Evolutionary conservation across 2,797 vertebrate species (phyloP), one percentile per base, ranked within the genome.

Genomic region (Crenuchus spilurus): DNA sequence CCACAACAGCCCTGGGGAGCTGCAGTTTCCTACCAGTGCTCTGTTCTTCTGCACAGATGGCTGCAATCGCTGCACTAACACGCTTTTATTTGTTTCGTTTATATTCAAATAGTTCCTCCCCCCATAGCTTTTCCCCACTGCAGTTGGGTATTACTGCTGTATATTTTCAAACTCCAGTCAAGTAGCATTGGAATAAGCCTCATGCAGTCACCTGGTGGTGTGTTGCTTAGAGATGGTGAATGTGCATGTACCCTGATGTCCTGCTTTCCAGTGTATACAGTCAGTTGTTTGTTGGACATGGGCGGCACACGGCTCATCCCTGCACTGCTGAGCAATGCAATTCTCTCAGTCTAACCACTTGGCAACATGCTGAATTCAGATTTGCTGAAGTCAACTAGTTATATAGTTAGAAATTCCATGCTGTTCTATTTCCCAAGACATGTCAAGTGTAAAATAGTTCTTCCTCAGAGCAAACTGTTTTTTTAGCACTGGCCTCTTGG

Each of bases 1-100:
- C 80, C 74, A 72, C 39, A 81, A 75, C 67, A 76, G 60, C 57
- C 65, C 41, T 67, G 33, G 58, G 74, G 77, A 76, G 55, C 62
- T 67, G 52, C 70, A 42, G 62, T 79, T 79, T 76, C 70, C 74
- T 42, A 63, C 55, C 75, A 66, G 54, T 67, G 62, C 42, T 51
- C 20, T 64, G 49, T 41, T 51, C 26, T 37, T 79, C 73, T 67
- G 62, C 62, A 71, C 75, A 69, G 66, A 72, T 35, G 48, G 51
- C 52, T 70, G 72, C 71, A 66, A 42, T 44, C 31, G 7, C 20
- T 52, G 37, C 61, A 51, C 35, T 26, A 71, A 58, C 60, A 35
- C 55, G 28, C 57, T 49, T 30, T 6, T n/a, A 20, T 28, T 35
- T 58, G 8, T 35, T n/a, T 14, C 28, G 24, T 3, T 9, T 16